Base-by-base conservation (phyloP, 2,797 vertebrate species). In the Sebastes baramenuke region DNA sequence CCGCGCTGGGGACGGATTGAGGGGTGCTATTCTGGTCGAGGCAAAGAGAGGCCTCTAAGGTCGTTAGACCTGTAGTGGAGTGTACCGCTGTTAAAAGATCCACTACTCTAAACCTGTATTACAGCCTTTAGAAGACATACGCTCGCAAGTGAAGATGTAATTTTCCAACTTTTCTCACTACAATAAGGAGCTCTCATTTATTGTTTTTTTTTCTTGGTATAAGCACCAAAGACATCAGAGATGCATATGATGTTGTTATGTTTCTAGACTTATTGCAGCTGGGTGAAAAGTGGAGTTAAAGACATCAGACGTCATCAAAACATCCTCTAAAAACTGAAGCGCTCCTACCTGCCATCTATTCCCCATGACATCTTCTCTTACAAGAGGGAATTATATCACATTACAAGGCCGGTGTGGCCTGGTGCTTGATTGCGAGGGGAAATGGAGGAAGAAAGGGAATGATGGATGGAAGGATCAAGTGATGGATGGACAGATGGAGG, bases 241-340 rank as follows among this genome's bases (percentile, higher is more conserved):
- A 84, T 88, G 77, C 83, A 82, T 64, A 71, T 82, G 86, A 93
- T 92, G 66, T 66, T 54, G 82, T 93, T 94, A 88, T 38, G 72
- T 74, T 62, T 79, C 84, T 68, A 24, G 83, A 77, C 78, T 93
- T 94, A 95, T 95, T 95, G 94, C 95, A 81, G 79, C 77, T 3
- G 71, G 80, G 84, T 75, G 59, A 69, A 73, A 87, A 74, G 69
- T 65, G 64, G 67, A 74, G 55, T 83, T 88, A 80, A 89, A 84
- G 79, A 75, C 77, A 88, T 92, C 80, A 87, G 81, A 74, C 77
- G 64, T 88, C 84, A 88, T 84, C 83, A 77, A 86, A 82, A 73
- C 72, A 67, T 77, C 80, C 11, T 29, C 61, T 60, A 75, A 77
- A 84, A 89, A 46, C 30, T 3, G 46, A 83, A 89, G 68, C 74